Base-by-base conservation (phyloP, 2,888 invertebrate species). In the Physocephala rufipes region DNA sequence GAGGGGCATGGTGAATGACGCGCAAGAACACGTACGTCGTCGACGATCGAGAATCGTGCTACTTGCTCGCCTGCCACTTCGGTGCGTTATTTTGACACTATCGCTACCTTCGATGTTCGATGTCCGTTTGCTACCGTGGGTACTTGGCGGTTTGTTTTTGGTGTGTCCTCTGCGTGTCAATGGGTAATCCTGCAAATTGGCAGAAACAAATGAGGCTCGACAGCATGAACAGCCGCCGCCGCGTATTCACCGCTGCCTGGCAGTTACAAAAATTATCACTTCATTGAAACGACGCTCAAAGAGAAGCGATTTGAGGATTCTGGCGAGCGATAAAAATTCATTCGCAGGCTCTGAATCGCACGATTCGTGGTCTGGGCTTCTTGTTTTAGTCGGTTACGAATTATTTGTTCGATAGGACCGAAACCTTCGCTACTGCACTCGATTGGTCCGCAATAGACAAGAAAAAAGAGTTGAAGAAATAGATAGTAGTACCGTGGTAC, bases 221-320 rank as follows among this genome's bases (percentile, higher is more conserved):
- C 66, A 55, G 36, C 28, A 15, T 53, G 55, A 53, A n/a, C n/a
- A n/a, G n/a, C n/a, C n/a, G n/a, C n/a, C n/a, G n/a, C 24, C 53
- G 55, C n/a, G n/a, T 79, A 78, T 24, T 66, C 26, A 70, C 68
- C 73, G 67, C 58, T 65, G 73, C 64, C 47, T 78, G 71, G 74
- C 66, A 68, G 53, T 36, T 77, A 76, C 77, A 79, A 79, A 82
- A 82, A 82, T 82, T 82, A 82, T 82, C 82, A 82, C 82, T 82
- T 81, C 82, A 82, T 82, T 82, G 81, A 82, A 82, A 81, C 81
- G 82, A 82, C 82, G 79, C 80, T 80, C 78, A 82, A 79, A 73
- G 74, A 53, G 69, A 64, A 61, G 67, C 45, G 24, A 58, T 28
- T 45, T 45, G 47, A 12, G 67, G 45, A 19, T 16, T n/a, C 53